Base-by-base conservation (phyloP, 2,113 vertebrate species). In the Peromyscus polionotus region DNA sequence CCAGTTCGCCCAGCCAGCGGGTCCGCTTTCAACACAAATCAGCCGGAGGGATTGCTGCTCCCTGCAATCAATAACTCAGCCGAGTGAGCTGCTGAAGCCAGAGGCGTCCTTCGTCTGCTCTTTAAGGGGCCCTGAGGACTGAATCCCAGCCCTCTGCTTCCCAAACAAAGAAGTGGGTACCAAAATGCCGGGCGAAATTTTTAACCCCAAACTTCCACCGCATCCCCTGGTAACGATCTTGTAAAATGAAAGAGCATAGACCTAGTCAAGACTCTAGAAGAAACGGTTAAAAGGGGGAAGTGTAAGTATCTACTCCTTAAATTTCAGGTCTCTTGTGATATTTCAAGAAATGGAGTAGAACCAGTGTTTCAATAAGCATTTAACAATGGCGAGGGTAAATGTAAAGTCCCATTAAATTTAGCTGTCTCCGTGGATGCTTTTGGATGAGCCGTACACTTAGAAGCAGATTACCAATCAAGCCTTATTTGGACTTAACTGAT, bases 111-210 rank as follows among this genome's bases (percentile, higher is more conserved):
- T 70, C 1, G 88, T 51, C 90, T 95, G 87, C 65, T 90, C 88
- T 90, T 70, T 65, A 61, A 89, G 88, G 86, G 80, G 80, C 88
- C 33, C 0, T 79, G 31, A 6, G 22, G 14, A 51, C 91, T n/a
- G 48, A 91, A 83, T 84, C 73, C 81, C 90, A 96, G 84, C 45
- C 48, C 51, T 93, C 42, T 68, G 59, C 88, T 91, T 93, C 84
- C 85, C 63, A 96, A 72, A 97, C 96, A 96, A 97, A 98, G 96
- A 94, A 96, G 89, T 88, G 86, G 93, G 89, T 76, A 93, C 96
- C 91, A 65, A 93, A 97, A 91, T 22, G 61, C 72, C 12, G 6
- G 67, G 70, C 0, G 24, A 67, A 51, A 92, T 22, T 95, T 96
- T 89, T 96, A 57, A 93, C 67, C 83, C 79, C 63, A 33, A n/a